A percentile compares a stretch with the other conserved stretches of the same genome.
These are phyloP conservation scores for Helicoverpa armigera DNA, from an alignment of 1,140 invertebrate species.

Conservation along the genomic window DNA sequence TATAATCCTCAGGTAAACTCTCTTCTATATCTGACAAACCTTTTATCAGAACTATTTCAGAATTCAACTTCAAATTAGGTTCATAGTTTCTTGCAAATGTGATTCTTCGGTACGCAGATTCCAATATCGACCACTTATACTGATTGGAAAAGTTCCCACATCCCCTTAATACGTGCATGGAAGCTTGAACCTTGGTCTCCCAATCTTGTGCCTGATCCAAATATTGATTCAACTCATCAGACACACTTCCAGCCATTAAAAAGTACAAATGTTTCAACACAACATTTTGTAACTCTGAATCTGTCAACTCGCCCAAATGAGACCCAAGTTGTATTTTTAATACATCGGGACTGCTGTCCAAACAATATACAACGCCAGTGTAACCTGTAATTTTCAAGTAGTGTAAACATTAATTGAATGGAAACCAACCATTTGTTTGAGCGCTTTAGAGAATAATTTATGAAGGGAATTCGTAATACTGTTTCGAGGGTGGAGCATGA, in stretches of 20 bases:
- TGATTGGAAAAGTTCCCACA: constrained; percentile 47
- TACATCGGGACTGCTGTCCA: constrained; percentile 58
- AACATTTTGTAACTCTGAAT: constrained; percentile 42
- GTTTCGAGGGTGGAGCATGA: constrained; percentile 17
- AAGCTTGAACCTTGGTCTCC: constrained; percentile 50
- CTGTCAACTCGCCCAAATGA: constrained; percentile 45
- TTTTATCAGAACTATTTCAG: constrained; percentile 57
- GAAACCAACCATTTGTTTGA: constrained; percentile 33
- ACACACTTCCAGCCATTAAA: constrained; percentile 48
- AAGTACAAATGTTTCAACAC: constrained; percentile 1
- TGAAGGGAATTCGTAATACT: constrained; percentile 32
- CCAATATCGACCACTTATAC: constrained; percentile 50
- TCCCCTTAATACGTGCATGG: not conserved
- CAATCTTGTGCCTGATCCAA: constrained; percentile 47
- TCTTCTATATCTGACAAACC: constrained; percentile 44
- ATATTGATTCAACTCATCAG: constrained; percentile 46
- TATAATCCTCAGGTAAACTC: constrained; percentile 54
- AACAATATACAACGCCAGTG: constrained; percentile 53
- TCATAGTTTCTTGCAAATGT: constrained; percentile 50
- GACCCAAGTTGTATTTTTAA: constrained; percentile 48
- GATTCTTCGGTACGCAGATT: constrained; percentile 55
- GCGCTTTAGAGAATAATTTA: constrained; percentile 34
- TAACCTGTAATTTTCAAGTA: constrained; percentile 52
- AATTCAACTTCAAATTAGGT: constrained; percentile 55
- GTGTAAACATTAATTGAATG: constrained; percentile 23